Evolutionary conservation across 1,140 invertebrate species (phyloP).

Genomic region (Lethrus apterus): DNA sequence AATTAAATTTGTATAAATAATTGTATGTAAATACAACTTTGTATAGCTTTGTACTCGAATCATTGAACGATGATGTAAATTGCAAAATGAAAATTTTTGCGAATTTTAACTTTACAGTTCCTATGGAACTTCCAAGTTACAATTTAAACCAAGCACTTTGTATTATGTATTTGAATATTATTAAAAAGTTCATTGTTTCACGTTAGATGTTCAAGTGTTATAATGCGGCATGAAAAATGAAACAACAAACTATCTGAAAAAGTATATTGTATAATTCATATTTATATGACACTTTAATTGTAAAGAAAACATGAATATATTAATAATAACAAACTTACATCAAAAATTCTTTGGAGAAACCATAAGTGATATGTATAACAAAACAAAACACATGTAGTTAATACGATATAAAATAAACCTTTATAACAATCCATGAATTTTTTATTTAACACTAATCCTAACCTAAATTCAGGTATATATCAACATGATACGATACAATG

Average conservation of each 20-base stretch:
- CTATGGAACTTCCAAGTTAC: too few relatives aligned
- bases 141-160: too few relatives aligned
- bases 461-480: constrained; percentile 9
- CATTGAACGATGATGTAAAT: too few relatives aligned
- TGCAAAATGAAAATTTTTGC: too few relatives aligned
- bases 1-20: too few relatives aligned
- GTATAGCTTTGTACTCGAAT: too few relatives aligned
- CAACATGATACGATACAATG: constrained; percentile 10
- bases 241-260: constrained; percentile 5
- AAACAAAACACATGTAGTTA: constrained; percentile 5
- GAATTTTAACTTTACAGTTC: too few relatives aligned
- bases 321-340: constrained; percentile 9
- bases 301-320: not conserved
- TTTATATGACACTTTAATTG: constrained; percentile 11
- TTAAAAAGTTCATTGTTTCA: too few relatives aligned
- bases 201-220: too few relatives aligned
- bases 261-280: constrained; percentile 12
- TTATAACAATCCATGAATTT: not conserved
- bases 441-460: constrained; percentile 4
- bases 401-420: constrained; percentile 3
- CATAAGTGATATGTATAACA: constrained; percentile 13
- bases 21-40: too few relatives aligned
- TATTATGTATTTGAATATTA: too few relatives aligned
- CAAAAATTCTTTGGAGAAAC: constrained; percentile 13
- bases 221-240: not conserved